These are phyloP conservation scores for Sarcophaga rosellei DNA, from an alignment of 2,888 invertebrate genomes.

Conservation along the genomic window DNA sequence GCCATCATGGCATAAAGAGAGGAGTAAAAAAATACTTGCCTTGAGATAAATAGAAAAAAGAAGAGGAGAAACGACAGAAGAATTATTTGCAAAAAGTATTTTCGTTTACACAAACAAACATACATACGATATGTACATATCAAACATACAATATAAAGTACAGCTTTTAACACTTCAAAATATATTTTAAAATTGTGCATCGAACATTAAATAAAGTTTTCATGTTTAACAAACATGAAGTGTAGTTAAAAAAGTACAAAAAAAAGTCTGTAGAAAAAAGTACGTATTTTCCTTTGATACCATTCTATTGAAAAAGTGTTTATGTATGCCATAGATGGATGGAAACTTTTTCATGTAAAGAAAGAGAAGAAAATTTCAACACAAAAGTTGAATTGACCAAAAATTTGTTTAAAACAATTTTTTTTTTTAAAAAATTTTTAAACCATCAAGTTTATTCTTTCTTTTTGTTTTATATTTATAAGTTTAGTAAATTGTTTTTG, in stretches of 20 bases:
- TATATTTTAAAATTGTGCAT: constrained; percentile 31
- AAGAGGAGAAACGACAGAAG: too few species aligned
- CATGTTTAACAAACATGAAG: constrained; percentile 33
- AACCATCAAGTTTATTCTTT: neutral
- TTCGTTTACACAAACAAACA: too few species aligned
- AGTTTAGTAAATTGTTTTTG: too few species aligned
- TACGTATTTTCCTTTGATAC: constrained; percentile 13
- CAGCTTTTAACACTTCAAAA: constrained; percentile 15
- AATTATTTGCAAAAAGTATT: neutral
- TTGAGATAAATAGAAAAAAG: too few species aligned
- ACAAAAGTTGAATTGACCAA: constrained; percentile 21
- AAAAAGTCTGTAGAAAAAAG: constrained; percentile 17
- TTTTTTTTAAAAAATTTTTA: neutral
- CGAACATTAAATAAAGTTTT: constrained; percentile 46
- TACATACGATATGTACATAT: too few species aligned
- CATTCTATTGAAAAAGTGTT: neutral
- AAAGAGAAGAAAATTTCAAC: neutral
- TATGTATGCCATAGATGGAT: too few species aligned
- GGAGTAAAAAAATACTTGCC: too few species aligned
- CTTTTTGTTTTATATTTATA: neutral
- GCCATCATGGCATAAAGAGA: too few species aligned
- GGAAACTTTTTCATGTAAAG: neutral
- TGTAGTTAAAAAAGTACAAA: constrained; percentile 16
- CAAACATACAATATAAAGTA: neutral
- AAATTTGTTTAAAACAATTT: constrained; percentile 7